Conservation (phyloP, 2,888 invertebrate species). For the Cactoblastis cactorum region DNA sequence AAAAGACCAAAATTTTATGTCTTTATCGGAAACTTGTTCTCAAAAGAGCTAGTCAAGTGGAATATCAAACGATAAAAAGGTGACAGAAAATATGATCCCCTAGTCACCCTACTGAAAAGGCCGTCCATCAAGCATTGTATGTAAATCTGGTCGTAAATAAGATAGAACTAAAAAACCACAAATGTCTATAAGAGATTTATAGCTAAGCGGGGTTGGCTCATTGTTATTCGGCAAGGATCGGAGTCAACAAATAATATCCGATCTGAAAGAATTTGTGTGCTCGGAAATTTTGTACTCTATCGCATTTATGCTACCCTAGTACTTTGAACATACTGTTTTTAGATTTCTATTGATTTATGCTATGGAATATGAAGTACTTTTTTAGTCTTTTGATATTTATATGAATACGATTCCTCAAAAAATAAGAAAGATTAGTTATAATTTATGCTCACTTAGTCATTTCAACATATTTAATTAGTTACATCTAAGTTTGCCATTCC, state of each 20-base stretch:
- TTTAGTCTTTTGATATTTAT: too few species aligned
- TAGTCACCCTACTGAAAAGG: neutral
- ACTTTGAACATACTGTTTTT: neutral
- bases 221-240: constrained; percentile 3
- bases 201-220: neutral
- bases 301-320: neutral
- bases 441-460: too few species aligned
- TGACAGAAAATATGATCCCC: neutral
- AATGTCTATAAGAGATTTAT: constrained; percentile 7
- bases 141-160: constrained; percentile 6
- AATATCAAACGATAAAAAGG: neutral
- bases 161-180: constrained; percentile 7
- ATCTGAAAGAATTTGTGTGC: neutral
- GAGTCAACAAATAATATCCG: constrained; percentile 6
- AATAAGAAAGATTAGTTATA: too few species aligned
- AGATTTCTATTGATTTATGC: too few species aligned
- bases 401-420: too few species aligned
- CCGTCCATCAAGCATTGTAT: constrained; percentile 1
- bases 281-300: neutral
- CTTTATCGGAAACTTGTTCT: neutral
- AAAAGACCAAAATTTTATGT: neutral
- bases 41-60: neutral
- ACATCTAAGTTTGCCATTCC: too few species aligned
- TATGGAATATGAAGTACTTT: too few species aligned
- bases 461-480: too few species aligned